Conservation (phyloP, 2,888 invertebrate genomes). For the Eilema caniola region DNA sequence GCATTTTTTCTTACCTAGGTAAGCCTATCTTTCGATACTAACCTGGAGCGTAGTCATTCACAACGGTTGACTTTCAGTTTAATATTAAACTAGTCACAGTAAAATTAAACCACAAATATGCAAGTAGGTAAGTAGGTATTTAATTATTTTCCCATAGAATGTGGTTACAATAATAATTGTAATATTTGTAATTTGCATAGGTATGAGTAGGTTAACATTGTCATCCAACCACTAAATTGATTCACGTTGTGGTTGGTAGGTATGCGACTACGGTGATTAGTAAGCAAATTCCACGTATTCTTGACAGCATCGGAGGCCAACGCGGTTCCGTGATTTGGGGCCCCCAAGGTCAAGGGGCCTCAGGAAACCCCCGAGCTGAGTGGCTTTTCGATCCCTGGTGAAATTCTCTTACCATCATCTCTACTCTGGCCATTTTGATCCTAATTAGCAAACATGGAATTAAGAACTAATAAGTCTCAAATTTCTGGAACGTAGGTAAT, state of each 20-base stretch:
- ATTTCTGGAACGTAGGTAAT: too few relatives aligned
- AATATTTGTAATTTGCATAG: neutral
- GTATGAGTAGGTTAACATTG: neutral
- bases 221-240: neutral
- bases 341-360: too few relatives aligned
- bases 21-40: neutral
- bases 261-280: neutral
- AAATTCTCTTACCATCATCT: too few relatives aligned
- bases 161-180: neutral
- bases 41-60: neutral
- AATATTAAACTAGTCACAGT: neutral
- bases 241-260: neutral
- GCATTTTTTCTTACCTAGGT: too few relatives aligned
- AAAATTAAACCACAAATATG: constrained; percentile 11
- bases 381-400: too few relatives aligned
- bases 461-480: too few relatives aligned
- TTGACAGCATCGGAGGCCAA: too few relatives aligned
- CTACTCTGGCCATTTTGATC: too few relatives aligned
- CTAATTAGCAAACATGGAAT: too few relatives aligned
- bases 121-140: neutral
- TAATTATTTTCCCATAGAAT: neutral
- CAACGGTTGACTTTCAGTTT: neutral
- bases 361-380: too few relatives aligned
- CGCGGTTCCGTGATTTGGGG: too few relatives aligned
- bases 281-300: constrained; percentile 1